phyloP scores from a whole-genome alignment of 2,113 vertebrate genomes.

The Nanorana parkeri region DNA sequence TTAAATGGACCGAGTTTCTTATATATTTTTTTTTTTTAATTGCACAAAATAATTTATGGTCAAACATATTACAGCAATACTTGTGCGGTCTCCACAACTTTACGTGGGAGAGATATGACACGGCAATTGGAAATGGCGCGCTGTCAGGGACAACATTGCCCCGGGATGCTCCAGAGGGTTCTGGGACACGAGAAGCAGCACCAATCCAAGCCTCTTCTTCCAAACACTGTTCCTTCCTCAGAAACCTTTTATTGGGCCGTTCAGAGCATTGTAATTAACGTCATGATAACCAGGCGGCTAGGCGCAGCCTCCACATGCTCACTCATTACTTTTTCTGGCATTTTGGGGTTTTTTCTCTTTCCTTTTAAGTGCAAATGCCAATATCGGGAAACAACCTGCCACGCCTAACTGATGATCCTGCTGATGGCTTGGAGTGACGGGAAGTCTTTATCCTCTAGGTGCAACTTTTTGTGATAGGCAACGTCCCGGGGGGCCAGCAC shows the following conservation, averaged over 20 bases:
- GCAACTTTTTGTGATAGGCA: constrained; percentile 86
- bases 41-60: too few species aligned
- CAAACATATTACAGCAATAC: neutral
- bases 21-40: too few species aligned
- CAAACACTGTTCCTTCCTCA: neutral
- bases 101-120: too few species aligned
- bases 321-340: constrained; percentile 16
- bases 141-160: too few species aligned
- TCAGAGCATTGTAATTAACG: constrained; percentile 2
- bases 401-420: constrained; percentile 87
- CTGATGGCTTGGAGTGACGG: constrained; percentile 93
- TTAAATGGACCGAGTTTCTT: too few species aligned
- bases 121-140: too few species aligned
- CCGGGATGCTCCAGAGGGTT: neutral
- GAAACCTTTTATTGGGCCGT: constrained; percentile 3
- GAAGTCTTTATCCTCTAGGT: constrained; percentile 87
- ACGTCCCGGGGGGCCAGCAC: constrained; percentile 89
- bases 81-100: neutral
- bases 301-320: neutral
- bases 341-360: constrained; percentile 8
- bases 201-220: neutral
- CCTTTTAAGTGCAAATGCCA: neutral
- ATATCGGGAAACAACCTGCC: neutral
- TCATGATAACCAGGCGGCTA: neutral
- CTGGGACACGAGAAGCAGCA: neutral